Conservation (phyloP, 2,113 vertebrate genomes). For the Sphyrna mokarran region DNA sequence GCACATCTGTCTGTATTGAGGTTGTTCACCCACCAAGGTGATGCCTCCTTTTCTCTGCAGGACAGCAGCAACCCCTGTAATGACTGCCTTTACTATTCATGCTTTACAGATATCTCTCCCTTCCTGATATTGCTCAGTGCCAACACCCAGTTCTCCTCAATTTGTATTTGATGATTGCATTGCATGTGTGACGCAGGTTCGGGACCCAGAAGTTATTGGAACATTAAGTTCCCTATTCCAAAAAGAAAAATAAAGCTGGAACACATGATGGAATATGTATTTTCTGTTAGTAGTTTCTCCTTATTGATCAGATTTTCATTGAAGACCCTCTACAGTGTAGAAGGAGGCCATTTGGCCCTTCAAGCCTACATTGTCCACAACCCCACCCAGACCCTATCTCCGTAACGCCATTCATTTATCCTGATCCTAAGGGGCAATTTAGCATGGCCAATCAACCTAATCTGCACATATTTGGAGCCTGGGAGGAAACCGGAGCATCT, state of each 20-base stretch:
- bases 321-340: too few relatives aligned
- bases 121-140: neutral
- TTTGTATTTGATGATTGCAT: neutral
- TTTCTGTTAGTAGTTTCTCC: neutral
- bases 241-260: neutral
- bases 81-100: neutral
- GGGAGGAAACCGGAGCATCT: too few relatives aligned
- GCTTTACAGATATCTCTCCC: neutral
- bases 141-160: neutral
- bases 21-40: too few relatives aligned
- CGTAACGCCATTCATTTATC: too few relatives aligned
- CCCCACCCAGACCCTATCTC: too few relatives aligned
- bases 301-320: neutral
- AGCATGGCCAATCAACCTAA: too few relatives aligned
- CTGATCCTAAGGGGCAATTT: too few relatives aligned
- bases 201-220: neutral
- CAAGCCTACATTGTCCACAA: too few relatives aligned
- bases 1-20: neutral
- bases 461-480: too few relatives aligned
- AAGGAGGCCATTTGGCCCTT: too few relatives aligned
- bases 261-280: neutral
- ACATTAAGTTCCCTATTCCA: too few relatives aligned
- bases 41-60: neutral
- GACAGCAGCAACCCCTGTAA: neutral
- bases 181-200: neutral